Evolutionary conservation across 2,113 vertebrate genomes (phyloP).

Genomic region (Actinemys pallida): DNA sequence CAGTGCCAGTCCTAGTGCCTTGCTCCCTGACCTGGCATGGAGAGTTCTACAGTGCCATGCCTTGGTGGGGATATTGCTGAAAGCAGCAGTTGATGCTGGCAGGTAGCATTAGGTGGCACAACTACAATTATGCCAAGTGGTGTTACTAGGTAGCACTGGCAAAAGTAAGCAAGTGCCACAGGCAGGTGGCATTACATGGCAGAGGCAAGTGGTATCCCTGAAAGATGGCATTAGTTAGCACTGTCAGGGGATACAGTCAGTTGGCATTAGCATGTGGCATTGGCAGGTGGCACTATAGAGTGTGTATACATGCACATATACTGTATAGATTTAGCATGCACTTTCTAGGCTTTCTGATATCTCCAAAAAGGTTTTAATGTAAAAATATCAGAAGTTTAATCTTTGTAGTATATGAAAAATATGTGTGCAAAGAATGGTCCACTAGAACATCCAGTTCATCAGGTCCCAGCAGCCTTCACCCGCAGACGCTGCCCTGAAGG

Average conservation of each 20-base stretch:
- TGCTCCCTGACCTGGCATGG: neutral
- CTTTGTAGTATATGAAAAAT: neutral
- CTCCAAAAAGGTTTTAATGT: neutral
- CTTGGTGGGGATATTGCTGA: neutral
- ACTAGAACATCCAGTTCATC: neutral
- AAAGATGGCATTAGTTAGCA: accelerated
- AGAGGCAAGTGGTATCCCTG: neutral
- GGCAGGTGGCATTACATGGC: neutral
- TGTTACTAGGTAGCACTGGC: neutral
- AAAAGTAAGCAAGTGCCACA: neutral
- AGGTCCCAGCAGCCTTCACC: neutral
- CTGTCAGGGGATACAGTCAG: neutral
- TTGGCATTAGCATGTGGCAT: neutral
- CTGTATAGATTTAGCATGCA: neutral
- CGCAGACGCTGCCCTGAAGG: neutral
- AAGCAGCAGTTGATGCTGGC: neutral
- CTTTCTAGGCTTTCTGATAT: neutral
- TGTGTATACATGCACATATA: neutral
- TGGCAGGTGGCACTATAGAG: neutral
- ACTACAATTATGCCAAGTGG: neutral
- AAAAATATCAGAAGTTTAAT: neutral
- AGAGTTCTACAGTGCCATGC: neutral
- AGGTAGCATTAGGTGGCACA: neutral
- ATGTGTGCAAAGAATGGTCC: neutral
- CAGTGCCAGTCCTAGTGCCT: neutral